Conservation (phyloP, 1,140 invertebrate genomes). For the Drosophila carrolli region DNA sequence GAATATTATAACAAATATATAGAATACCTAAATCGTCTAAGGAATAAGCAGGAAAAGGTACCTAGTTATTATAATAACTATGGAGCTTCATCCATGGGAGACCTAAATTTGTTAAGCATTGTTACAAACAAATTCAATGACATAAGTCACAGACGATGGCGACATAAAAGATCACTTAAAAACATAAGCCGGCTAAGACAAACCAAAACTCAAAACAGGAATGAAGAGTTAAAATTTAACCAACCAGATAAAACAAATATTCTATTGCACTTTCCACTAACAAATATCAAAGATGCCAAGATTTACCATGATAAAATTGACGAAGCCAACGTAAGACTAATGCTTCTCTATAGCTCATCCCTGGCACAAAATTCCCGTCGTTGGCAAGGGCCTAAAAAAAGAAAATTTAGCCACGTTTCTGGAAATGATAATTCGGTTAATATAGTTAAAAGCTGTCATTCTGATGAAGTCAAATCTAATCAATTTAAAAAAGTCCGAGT, state of each 20-base stretch:
- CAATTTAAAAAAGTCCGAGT: slow-evolving; percentile 12
- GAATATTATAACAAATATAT: slow-evolving; percentile 80
- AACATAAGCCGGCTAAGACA: not conserved
- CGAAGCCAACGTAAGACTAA: slow-evolving; percentile 75
- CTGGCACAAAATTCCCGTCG: slow-evolving; percentile 30
- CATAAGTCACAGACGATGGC: slow-evolving; percentile 29
- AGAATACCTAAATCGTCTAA: slow-evolving; percentile 67
- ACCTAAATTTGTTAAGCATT: slow-evolving; percentile 62
- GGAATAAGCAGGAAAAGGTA: slow-evolving; percentile 14
- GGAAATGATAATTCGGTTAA: not conserved
- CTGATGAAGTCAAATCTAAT: not conserved
- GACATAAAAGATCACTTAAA: slow-evolving; percentile 21
- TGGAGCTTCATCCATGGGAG: not conserved
- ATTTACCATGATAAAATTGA: slow-evolving; percentile 63
- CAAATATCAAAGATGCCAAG: slow-evolving; percentile 25
- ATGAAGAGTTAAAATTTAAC: not conserved
- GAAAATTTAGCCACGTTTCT: slow-evolving; percentile 9
- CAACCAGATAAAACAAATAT: slow-evolving; percentile 57
- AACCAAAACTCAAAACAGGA: slow-evolving; percentile 1
- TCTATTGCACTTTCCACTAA: slow-evolving; percentile 61
- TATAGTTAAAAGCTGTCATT: slow-evolving; percentile 13
- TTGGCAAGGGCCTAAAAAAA: slow-evolving; percentile 2
- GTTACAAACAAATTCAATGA: slow-evolving; percentile 51
- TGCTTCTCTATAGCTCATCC: slow-evolving; percentile 70
- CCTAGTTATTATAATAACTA: slow-evolving; percentile 1